Evolutionary conservation across 1,140 invertebrate genomes (phyloP), one percentile per base, ranked within the genome.

Genomic region (Drosophila ohnishii): DNA sequence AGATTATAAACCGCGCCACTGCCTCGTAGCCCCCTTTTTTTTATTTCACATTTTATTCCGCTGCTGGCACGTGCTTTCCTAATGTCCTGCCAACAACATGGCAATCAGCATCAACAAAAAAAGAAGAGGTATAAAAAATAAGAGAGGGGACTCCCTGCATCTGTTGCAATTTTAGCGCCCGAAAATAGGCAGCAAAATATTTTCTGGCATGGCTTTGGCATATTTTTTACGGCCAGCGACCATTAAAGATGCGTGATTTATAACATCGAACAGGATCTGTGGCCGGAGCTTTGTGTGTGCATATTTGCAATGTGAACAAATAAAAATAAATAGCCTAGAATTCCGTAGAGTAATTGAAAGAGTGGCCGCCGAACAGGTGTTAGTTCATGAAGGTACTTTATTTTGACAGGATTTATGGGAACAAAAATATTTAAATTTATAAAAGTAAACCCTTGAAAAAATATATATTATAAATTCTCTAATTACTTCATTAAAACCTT

Each of bases 1-100:
- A 86, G 82, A 86, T 86, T 86, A 86, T 83, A 82, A 79, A 70
- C 59, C 75, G 75, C 82, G 78, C 78, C 78, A 77, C 62, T 80
- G 80, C 58, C 71, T 70, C 37, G 28, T 7, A 40, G 19, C 47
- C 19, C 22, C 2, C 10, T 56, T 51, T 53, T 53, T 35, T 51
- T 63, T 58, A 56, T 55, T 37, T 44, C 59, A 44, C 42, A 59
- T 58, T 60, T 74, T 75, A 75, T 75, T 65, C 14, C 42, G 55
- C 47, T 42, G 32, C 40, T 66, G 85, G 75, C 83, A 87, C 85
- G 83, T 87, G 80, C 84, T 55, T 39, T 34, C 37, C 58, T 45
- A 87, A 85, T 87, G 82, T 78, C 69, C 83, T 78, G 69, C 72
- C 75, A 81, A 78, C 81, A 70, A 61, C 79, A 63, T 22, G 2